Percentiles rank a stretch among this genome's conserved stretches.
Evolutionary conservation across 2,888 invertebrate species (phyloP).

Genomic region (Galeruca laticollis): DNA sequence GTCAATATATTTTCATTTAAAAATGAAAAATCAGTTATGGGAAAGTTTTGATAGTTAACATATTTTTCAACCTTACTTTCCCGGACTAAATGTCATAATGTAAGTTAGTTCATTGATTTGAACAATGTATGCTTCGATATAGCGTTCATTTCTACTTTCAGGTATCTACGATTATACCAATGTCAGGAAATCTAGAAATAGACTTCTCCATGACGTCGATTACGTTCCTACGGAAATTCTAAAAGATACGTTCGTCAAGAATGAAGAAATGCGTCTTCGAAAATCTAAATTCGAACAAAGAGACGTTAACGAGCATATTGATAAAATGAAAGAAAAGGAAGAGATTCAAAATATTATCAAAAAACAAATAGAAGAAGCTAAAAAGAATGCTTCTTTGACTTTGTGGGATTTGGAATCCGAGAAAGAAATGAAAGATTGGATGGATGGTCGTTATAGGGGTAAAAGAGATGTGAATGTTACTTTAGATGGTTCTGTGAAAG

Average conservation of each 20-base stretch:
- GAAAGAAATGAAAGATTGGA: conserved; percentile 66
- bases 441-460: conserved; percentile 61
- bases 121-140: too few species aligned
- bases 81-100: too few species aligned
- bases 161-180: conserved; percentile 63
- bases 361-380: conserved; percentile 53
- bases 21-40: too few species aligned
- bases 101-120: too few species aligned
- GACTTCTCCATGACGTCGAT: conserved; percentile 63
- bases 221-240: conserved; percentile 64
- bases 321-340: conserved; percentile 60
- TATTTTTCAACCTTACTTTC: too few species aligned
- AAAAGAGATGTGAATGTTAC: conserved; percentile 55
- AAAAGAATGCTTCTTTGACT: conserved; percentile 55
- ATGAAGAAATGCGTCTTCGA: conserved; percentile 60
- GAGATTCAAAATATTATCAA: conserved; percentile 60
- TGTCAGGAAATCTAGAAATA: conserved; percentile 60
- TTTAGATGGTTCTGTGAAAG: conserved; percentile 55
- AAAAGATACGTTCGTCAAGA: conserved; percentile 64
- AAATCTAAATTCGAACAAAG: conserved; percentile 64
- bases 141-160: neutral
- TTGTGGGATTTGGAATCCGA: conserved; percentile 72
- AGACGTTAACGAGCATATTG: conserved; percentile 61
- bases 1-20: too few species aligned
- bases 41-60: too few species aligned